phyloP scores from a whole-genome alignment of 1,140 invertebrate species.

The Microplitis mediator region DNA sequence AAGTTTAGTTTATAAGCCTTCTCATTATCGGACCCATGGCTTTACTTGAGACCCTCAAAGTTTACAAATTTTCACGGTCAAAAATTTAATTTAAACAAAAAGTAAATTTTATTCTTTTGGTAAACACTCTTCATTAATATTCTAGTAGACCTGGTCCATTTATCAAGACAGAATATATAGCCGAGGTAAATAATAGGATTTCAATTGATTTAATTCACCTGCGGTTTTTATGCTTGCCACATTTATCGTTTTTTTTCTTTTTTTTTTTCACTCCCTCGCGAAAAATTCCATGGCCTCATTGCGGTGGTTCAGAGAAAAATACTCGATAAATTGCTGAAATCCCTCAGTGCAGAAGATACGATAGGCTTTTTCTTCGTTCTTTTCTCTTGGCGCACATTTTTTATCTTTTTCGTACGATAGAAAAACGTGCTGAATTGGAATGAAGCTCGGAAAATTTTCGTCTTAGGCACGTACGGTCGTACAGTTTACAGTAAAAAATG shows the following conservation, averaged over 20 bases:
- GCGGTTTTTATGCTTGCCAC: slow-evolving; percentile 10
- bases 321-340: slow-evolving; percentile 29
- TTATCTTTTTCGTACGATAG: slow-evolving; percentile 12
- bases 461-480: slow-evolving; percentile 4
- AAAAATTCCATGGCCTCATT: not conserved
- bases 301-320: slow-evolving; percentile 3
- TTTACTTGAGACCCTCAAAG: too few relatives aligned
- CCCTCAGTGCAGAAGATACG: not conserved
- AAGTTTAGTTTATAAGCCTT: slow-evolving; percentile 11
- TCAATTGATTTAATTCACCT: slow-evolving; percentile 17
- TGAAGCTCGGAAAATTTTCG: slow-evolving; percentile 14
- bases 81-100: too few relatives aligned
- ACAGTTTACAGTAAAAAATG: not conserved
- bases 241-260: slow-evolving; percentile 1
- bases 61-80: too few relatives aligned
- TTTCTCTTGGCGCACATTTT: not conserved
- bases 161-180: not conserved
- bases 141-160: not conserved
- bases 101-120: too few relatives aligned
- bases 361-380: not conserved
- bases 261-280: not conserved
- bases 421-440: slow-evolving; percentile 25
- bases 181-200: slow-evolving; percentile 13
- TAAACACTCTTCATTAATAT: not conserved
- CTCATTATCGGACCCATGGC: slow-evolving; percentile 1